Evolutionary conservation across 2,888 invertebrate genomes (phyloP).

Genomic region (Ophioninae sp.): DNA sequence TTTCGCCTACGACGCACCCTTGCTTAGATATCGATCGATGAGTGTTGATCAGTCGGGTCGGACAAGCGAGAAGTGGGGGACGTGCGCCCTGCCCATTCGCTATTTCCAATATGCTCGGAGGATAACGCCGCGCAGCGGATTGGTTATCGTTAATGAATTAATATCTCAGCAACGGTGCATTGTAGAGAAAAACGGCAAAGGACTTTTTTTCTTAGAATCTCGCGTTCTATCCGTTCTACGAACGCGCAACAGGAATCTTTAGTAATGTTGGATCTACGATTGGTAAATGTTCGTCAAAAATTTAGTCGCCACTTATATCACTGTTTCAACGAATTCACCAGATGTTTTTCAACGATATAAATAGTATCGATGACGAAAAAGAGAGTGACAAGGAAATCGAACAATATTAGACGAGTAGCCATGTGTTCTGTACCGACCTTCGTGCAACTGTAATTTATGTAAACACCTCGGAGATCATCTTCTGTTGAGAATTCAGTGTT

Average conservation of each 20-base stretch:
- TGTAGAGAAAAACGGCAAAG: background rate
- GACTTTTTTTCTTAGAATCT: background rate
- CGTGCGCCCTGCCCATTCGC: no score
- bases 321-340: background rate
- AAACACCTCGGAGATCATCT: conserved; percentile 89
- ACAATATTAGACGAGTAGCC: background rate
- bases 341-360: background rate
- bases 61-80: background rate
- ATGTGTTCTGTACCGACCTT: conserved; percentile 80
- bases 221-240: background rate
- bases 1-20: background rate
- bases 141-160: no score
- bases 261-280: background rate
- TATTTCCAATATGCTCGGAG: no score
- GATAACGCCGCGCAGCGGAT: no score
- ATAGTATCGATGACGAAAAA: background rate
- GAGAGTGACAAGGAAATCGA: background rate
- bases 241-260: background rate
- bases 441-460: conserved; percentile 88
- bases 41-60: no score
- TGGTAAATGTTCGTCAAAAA: background rate
- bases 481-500: conserved; percentile 90
- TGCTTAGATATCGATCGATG: background rate
- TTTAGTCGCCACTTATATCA: background rate
- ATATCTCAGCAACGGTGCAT: background rate